Evolutionary conservation across 1,140 invertebrate species (phyloP).

Genomic region (Sarcophaga peregrina): DNA sequence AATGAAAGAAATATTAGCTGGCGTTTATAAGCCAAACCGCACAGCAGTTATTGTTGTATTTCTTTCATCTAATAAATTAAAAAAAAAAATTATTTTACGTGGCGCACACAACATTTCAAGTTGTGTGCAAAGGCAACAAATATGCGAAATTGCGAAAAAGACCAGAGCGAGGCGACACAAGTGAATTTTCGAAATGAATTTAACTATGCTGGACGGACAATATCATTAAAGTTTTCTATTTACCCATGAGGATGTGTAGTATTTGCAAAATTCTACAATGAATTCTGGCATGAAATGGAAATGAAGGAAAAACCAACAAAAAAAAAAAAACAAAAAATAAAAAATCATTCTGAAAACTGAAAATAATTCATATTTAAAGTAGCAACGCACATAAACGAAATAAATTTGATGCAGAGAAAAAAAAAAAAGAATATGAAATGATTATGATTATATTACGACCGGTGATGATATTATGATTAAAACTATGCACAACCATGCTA

Average conservation of each 20-base stretch:
- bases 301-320: too few relatives aligned
- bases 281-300: background rate
- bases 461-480: background rate
- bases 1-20: slow-evolving; percentile 41
- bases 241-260: too few relatives aligned
- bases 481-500: too few relatives aligned
- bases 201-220: too few relatives aligned
- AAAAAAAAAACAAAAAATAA: background rate
- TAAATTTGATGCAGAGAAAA: too few relatives aligned
- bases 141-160: background rate
- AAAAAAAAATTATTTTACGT: slow-evolving; percentile 30
- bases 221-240: too few relatives aligned
- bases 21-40: slow-evolving; percentile 40
- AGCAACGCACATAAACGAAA: background rate
- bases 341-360: background rate
- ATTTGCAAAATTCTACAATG: background rate
- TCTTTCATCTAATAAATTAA: slow-evolving; percentile 28
- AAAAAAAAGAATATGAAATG: background rate
- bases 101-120: background rate
- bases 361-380: slow-evolving; percentile 21
- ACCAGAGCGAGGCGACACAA: too few relatives aligned
- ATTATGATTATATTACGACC: slow-evolving; percentile 8
- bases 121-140: background rate
- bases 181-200: too few relatives aligned
- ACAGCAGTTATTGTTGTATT: slow-evolving; percentile 31